Conservation (phyloP, 2,113 vertebrate genomes). For the Varanus salvator region DNA sequence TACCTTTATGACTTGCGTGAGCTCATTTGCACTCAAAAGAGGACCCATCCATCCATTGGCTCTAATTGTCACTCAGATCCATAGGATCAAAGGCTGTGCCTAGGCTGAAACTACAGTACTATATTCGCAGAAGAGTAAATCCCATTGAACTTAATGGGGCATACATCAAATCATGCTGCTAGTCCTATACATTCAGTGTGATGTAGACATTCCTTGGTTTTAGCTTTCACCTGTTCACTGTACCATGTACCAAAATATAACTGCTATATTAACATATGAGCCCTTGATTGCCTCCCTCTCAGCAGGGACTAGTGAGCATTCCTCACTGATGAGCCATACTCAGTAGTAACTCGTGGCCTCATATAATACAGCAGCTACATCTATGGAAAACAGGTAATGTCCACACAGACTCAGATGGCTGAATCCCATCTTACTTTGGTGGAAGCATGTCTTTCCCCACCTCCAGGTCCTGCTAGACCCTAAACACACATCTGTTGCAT, state of each 20-base stretch:
- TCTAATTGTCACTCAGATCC: no score
- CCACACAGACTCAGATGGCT: neutral
- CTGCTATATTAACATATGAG: neutral
- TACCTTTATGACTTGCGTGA: no score
- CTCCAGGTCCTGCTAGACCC: rapidly evolving
- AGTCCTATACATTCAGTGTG: neutral
- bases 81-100: no score
- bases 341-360: neutral
- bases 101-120: no score
- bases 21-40: no score
- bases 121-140: no score
- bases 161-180: no score
- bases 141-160: no score
- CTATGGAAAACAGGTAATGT: neutral
- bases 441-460: neutral
- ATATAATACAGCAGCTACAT: neutral
- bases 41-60: no score
- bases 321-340: neutral
- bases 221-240: neutral
- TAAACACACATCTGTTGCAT: rapidly evolving
- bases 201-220: neutral
- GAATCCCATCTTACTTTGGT: neutral
- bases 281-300: neutral
- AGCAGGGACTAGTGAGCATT: neutral
- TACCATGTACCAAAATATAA: neutral